Percentiles rank a stretch among this genome's conserved stretches.
phyloP scores from a whole-genome alignment of 2,888 invertebrate genomes.

The Platerodrilus igneus region DNA sequence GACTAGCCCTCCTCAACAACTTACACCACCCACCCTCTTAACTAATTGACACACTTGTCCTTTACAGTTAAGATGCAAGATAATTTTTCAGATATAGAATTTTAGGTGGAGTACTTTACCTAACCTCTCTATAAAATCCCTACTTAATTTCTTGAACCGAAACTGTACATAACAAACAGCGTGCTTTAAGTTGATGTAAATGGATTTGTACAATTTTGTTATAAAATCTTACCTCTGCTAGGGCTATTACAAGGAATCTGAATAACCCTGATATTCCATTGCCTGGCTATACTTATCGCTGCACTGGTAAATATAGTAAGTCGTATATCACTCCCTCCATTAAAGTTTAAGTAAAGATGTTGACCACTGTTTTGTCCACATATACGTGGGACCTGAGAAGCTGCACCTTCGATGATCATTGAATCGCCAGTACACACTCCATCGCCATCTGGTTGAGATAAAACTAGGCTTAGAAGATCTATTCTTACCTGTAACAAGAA shows the following conservation, averaged over 20 bases:
- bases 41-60: too few relatives aligned
- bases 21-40: too few relatives aligned
- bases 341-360: constrained; percentile 72
- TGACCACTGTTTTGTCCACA: constrained; percentile 81
- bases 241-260: constrained; percentile 71
- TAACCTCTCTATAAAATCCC: too few relatives aligned
- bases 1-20: too few relatives aligned
- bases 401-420: constrained; percentile 65
- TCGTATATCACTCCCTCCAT: constrained; percentile 61
- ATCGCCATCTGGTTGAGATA: constrained; percentile 69
- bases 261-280: constrained; percentile 70
- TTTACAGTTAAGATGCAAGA: too few relatives aligned
- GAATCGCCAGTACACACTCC: constrained; percentile 69
- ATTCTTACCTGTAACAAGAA: constrained; percentile 61
- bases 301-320: constrained; percentile 62
- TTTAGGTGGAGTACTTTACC: too few relatives aligned
- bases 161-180: too few relatives aligned
- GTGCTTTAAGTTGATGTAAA: too few relatives aligned
- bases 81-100: too few relatives aligned
- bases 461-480: constrained; percentile 68
- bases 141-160: too few relatives aligned
- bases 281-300: constrained; percentile 57
- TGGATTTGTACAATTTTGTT: too few relatives aligned
- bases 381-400: constrained; percentile 65
- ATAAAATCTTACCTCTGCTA: constrained; percentile 52